These are phyloP conservation scores for Limenitis arthemis DNA, from an alignment of 2,888 invertebrate species.

Conservation along the genomic window DNA sequence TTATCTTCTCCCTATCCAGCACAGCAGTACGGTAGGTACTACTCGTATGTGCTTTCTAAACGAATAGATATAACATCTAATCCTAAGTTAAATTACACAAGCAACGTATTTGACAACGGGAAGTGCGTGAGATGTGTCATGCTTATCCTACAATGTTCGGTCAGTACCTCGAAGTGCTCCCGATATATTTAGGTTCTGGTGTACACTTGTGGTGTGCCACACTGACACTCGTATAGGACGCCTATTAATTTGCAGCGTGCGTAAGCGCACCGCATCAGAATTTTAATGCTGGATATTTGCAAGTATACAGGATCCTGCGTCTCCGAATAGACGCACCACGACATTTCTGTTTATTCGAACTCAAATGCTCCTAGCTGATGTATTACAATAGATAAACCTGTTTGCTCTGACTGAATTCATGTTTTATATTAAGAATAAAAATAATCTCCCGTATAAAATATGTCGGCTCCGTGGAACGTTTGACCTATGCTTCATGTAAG, in stretches of 20 bases:
- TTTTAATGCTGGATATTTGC: conserved; percentile 33
- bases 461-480: conserved; percentile 29
- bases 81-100: background rate
- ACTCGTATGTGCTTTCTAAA: background rate
- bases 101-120: conserved; percentile 4
- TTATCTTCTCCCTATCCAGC: background rate
- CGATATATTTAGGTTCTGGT: conserved; percentile 30
- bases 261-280: conserved; percentile 30
- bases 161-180: conserved; percentile 23
- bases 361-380: conserved; percentile 28
- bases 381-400: conserved; percentile 33
- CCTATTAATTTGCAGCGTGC: conserved; percentile 31
- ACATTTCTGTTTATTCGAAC: conserved; percentile 24
- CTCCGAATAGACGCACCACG: conserved; percentile 15
- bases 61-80: background rate
- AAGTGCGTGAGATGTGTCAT: conserved; percentile 15
- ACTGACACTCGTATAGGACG: conserved; percentile 17
- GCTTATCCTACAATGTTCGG: conserved; percentile 22
- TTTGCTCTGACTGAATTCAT: conserved; percentile 32
- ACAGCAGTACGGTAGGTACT: background rate
- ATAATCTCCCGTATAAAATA: conserved; percentile 29
- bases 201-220: conserved; percentile 5
- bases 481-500: conserved; percentile 47
- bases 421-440: conserved; percentile 26
- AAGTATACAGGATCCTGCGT: conserved; percentile 24